Percentiles rank a stretch among this genome's conserved stretches.
Conservation (phyloP, 2,113 vertebrate genomes). For the Oreochromis tanganicae region DNA sequence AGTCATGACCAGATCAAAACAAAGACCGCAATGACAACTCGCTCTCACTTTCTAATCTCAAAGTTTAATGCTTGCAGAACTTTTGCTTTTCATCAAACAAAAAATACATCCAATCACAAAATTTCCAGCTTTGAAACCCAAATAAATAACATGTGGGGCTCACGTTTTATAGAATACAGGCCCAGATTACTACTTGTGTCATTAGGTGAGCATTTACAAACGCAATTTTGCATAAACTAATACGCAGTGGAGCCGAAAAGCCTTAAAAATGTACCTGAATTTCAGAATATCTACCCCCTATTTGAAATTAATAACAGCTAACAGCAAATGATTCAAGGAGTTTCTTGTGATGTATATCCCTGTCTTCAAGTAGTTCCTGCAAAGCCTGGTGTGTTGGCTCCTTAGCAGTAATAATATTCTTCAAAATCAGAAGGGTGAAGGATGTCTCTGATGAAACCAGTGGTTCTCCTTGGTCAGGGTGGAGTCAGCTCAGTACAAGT, state of each 20-base stretch:
- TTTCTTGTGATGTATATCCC: not conserved
- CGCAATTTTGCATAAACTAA: not conserved
- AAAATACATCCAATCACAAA: not conserved
- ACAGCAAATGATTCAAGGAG: not conserved
- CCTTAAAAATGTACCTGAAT: not conserved
- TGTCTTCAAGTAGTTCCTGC: not conserved
- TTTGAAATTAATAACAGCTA: not conserved
- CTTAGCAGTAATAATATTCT: not conserved
- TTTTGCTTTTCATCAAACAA: not conserved
- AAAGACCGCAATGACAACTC: not conserved
- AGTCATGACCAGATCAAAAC: not conserved
- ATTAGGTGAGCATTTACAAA: not conserved
- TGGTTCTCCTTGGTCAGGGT: not conserved
- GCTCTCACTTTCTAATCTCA: not conserved
- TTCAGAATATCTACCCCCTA: not conserved
- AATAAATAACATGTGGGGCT: not conserved
- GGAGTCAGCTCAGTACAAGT: not conserved
- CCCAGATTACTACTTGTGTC: not conserved
- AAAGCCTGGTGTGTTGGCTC: not conserved
- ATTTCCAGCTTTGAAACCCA: not conserved
- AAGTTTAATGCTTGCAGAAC: not conserved
- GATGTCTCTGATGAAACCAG: not conserved
- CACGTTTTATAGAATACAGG: not conserved
- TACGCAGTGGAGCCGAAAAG: not conserved
- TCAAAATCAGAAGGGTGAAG: not conserved